A percentile compares a stretch with the other conserved stretches of the same genome.
Conservation (phyloP, 2,113 vertebrate species). For the Opisthocomus hoazin region DNA sequence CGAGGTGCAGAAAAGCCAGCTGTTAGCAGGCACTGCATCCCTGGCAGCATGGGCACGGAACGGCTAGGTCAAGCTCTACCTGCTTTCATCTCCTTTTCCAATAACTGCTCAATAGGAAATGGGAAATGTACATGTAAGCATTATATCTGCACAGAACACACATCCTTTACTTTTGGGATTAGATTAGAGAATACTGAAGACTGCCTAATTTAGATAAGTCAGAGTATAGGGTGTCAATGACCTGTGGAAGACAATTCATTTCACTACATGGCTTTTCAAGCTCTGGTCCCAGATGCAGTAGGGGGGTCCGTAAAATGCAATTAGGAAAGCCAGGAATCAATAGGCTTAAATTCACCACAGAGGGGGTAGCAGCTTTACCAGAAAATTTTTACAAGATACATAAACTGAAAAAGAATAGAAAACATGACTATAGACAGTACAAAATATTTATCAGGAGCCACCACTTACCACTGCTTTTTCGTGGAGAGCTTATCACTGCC, state of each 20-base stretch:
- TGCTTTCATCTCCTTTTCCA: constrained; percentile 10
- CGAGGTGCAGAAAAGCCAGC: neutral
- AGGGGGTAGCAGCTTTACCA: constrained; percentile 14
- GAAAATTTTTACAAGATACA: neutral
- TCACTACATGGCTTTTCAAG: neutral
- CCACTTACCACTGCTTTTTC: neutral
- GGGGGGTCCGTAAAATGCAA: neutral
- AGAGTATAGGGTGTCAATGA: neutral
- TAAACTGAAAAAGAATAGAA: constrained; percentile 6
- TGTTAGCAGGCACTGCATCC: neutral
- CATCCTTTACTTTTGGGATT: neutral
- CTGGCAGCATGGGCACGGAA: neutral
- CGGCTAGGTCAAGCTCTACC: neutral
- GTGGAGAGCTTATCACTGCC: neutral
- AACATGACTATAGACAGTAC: neutral
- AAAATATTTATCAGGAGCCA: neutral
- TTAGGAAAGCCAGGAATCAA: constrained; percentile 25
- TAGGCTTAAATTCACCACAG: neutral
- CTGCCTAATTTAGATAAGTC: constrained; percentile 3
- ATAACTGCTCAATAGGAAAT: neutral
- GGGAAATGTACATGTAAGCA: neutral
- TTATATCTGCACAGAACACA: neutral
- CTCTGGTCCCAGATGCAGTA: neutral
- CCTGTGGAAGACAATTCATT: constrained; percentile 4
- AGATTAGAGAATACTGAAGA: neutral